Percentiles rank a stretch among this genome's conserved stretches.
phyloP scores from a whole-genome alignment of 2,888 invertebrate genomes.

The Entomobrya proxima region DNA sequence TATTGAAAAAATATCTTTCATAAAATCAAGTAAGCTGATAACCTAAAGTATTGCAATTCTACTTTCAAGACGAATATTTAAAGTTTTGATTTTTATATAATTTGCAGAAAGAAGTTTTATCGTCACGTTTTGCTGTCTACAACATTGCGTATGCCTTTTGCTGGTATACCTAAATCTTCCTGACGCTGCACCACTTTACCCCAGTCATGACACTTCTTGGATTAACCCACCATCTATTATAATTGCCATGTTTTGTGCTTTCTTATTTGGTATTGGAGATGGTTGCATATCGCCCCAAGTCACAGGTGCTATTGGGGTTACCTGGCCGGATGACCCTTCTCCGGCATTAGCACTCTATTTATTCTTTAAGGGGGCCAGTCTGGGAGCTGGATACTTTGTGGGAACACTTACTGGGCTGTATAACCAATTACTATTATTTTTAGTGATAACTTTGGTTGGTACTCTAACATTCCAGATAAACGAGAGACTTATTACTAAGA shows the following conservation, averaged over 20 bases:
- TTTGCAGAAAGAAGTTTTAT: too few species aligned
- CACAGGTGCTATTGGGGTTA: constrained; percentile 92
- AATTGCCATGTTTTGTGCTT: constrained; percentile 89
- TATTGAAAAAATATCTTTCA: too few species aligned
- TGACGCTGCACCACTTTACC: constrained; percentile 77
- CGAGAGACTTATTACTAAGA: constrained; percentile 19
- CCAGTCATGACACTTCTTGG: constrained; percentile 79
- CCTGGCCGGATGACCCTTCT: constrained; percentile 92
- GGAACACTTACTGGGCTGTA: constrained; percentile 28
- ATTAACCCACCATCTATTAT: constrained; percentile 60
- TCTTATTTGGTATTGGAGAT: constrained; percentile 91
- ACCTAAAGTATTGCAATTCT: too few species aligned
- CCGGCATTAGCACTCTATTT: constrained; percentile 98
- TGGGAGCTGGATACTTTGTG: constrained; percentile 5
- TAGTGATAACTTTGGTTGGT: neutral
- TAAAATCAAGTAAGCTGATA: too few species aligned
- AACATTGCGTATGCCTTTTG: too few species aligned
- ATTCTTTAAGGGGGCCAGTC: constrained; percentile 35
- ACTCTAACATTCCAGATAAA: constrained; percentile 8
- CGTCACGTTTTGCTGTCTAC: too few species aligned
- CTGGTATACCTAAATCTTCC: too few species aligned
- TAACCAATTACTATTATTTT: neutral
- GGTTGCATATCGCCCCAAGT: constrained; percentile 97
- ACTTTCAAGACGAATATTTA: too few species aligned
- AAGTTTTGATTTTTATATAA: too few species aligned